These are phyloP conservation scores for Poecilia velifera DNA, from an alignment of 2,797 vertebrate genomes.

Conservation along the genomic window DNA sequence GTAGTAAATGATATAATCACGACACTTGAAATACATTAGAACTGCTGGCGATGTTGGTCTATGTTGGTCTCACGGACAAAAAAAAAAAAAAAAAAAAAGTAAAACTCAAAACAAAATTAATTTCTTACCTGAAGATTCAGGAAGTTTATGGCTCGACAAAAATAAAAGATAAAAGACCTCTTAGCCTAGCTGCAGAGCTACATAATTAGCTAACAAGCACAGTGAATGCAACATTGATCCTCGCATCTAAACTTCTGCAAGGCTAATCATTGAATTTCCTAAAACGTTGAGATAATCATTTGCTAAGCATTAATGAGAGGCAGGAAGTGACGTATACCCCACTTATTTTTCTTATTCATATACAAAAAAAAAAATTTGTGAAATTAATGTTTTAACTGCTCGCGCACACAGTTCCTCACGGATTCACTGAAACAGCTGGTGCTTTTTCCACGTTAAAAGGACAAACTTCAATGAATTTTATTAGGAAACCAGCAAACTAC, in stretches of 20 bases:
- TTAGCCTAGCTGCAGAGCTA: not conserved
- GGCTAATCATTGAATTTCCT: not conserved
- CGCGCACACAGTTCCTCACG: not conserved
- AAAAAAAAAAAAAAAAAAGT: not conserved
- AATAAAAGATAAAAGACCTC: conserved; percentile 1
- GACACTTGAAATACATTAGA: not conserved
- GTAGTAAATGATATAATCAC: not conserved
- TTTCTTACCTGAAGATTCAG: not conserved
- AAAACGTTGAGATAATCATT: not conserved
- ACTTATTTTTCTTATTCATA: not conserved
- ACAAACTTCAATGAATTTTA: not conserved
- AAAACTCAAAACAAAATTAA: not conserved
- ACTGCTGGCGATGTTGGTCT: not conserved
- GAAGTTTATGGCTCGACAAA: not conserved
- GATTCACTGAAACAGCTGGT: not conserved
- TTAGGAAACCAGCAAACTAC: not conserved
- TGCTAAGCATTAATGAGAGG: not conserved
- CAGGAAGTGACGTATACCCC: not conserved
- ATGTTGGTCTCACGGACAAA: not conserved
- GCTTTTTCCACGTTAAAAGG: not conserved
- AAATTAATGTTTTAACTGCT: not conserved
- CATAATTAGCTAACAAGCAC: not conserved
- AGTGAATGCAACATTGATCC: not conserved
- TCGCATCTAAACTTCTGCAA: conserved; percentile 4
- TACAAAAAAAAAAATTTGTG: not conserved